phyloP scores from a whole-genome alignment of 2,888 invertebrate genomes.

The Meiosimyza decipiens region DNA sequence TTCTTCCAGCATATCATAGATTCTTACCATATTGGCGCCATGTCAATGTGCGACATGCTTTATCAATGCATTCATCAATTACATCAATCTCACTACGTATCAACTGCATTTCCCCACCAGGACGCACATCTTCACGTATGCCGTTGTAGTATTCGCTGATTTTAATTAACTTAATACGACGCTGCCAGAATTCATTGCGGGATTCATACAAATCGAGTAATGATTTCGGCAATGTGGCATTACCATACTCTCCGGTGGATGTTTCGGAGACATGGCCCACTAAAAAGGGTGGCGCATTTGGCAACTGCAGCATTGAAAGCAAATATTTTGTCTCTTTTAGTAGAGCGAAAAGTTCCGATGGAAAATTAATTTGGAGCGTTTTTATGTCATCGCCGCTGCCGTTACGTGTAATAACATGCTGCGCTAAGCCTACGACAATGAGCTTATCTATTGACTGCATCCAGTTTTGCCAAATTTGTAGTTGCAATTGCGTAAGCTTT shows the following conservation, averaged over 20 bases:
- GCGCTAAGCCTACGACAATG: constrained; percentile 64
- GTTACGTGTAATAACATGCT: constrained; percentile 55
- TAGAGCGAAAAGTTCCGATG: constrained; percentile 74
- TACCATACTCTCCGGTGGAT: constrained; percentile 2
- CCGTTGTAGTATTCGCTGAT: constrained; percentile 85
- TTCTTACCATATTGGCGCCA: constrained; percentile 85
- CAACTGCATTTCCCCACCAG: constrained; percentile 79
- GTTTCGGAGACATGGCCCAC: constrained; percentile 3
- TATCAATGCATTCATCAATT: constrained; percentile 77
- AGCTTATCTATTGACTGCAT: constrained; percentile 67
- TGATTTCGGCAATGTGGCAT: constrained; percentile 46
- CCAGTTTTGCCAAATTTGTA: constrained; percentile 70
- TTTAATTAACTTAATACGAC: constrained; percentile 69
- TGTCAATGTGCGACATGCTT: constrained; percentile 76
- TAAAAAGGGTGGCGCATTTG: constrained; percentile 35
- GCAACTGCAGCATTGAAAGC: constrained; percentile 69
- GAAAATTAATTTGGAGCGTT: constrained; percentile 55
- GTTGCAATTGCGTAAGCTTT: constrained; percentile 67
- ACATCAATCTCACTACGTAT: constrained; percentile 79
- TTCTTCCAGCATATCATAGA: no score
- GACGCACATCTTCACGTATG: constrained; percentile 76
- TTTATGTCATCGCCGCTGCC: constrained; percentile 20
- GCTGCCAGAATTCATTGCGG: constrained; percentile 58
- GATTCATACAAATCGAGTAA: constrained; percentile 55
- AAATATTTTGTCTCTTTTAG: constrained; percentile 87